Evolutionary conservation across 2,888 invertebrate species (phyloP).

Genomic region (Tachina fera): DNA sequence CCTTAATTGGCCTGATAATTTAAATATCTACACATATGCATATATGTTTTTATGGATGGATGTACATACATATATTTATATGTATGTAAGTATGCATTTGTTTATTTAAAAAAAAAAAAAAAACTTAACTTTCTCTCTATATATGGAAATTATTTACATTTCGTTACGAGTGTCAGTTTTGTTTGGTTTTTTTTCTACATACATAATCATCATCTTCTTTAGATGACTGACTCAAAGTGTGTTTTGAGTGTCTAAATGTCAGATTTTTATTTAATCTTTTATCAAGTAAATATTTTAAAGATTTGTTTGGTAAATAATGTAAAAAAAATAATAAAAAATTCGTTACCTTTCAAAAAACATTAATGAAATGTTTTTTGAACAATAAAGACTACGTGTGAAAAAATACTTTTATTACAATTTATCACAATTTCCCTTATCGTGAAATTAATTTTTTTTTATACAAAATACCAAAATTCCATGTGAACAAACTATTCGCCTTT

Average conservation of each 20-base stretch:
- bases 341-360: background rate
- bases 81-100: too few species aligned
- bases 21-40: background rate
- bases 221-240: background rate
- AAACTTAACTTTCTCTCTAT: conserved; percentile 44
- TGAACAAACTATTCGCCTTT: too few species aligned
- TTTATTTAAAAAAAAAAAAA: conserved; percentile 5
- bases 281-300: conserved; percentile 11
- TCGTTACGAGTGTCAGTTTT: conserved; percentile 6
- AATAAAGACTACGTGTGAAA: conserved; percentile 27
- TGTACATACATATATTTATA: background rate
- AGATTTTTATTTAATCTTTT: background rate
- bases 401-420: too few species aligned
- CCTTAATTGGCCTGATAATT: background rate
- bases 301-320: conserved; percentile 21
- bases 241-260: conserved; percentile 27
- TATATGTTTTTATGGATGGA: background rate
- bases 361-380: conserved; percentile 7
- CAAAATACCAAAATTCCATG: too few species aligned
- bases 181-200: background rate
- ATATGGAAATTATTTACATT: conserved; percentile 19
- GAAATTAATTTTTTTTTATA: too few species aligned
- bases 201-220: conserved; percentile 2
- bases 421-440: too few species aligned
- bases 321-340: background rate